Conservation (phyloP, 2,888 invertebrate species). For the Philereme transversata region DNA sequence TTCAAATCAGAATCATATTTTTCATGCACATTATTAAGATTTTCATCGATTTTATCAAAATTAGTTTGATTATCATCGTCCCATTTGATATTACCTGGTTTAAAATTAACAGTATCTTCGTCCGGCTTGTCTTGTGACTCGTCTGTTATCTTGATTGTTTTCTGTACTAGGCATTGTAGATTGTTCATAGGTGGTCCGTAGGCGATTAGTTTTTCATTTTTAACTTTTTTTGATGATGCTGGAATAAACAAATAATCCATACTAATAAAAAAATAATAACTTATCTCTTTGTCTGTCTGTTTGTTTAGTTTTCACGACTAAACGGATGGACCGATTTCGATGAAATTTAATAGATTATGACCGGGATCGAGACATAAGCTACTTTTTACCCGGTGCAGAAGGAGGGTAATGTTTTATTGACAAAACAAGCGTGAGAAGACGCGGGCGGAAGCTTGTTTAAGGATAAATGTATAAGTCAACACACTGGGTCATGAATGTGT, state of each 20-base stretch:
- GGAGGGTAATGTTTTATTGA: too few species aligned
- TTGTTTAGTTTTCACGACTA: background rate
- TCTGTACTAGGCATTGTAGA: background rate
- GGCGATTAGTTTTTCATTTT: slow-evolving; percentile 11
- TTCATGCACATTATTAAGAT: too few species aligned
- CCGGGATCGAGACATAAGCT: too few species aligned
- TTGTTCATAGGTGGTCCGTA: slow-evolving; percentile 19
- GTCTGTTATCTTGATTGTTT: background rate
- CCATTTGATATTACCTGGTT: slow-evolving; percentile 12
- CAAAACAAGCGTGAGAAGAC: too few species aligned
- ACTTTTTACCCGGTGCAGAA: too few species aligned
- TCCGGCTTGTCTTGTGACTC: background rate
- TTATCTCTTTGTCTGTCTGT: background rate
- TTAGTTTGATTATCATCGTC: slow-evolving; percentile 1
- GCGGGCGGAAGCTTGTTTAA: too few species aligned
- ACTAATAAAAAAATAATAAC: too few species aligned
- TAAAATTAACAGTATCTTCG: background rate
- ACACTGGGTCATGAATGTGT: too few species aligned
- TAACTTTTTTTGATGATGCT: background rate
- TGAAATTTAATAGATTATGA: too few species aligned
- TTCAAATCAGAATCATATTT: slow-evolving; percentile 2
- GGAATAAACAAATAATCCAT: slow-evolving; percentile 3
- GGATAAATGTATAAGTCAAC: too few species aligned
- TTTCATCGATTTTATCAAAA: background rate
- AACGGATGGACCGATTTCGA: too few species aligned